Conservation (phyloP, 1,140 invertebrate genomes). For the Diorhabda sublineata region DNA sequence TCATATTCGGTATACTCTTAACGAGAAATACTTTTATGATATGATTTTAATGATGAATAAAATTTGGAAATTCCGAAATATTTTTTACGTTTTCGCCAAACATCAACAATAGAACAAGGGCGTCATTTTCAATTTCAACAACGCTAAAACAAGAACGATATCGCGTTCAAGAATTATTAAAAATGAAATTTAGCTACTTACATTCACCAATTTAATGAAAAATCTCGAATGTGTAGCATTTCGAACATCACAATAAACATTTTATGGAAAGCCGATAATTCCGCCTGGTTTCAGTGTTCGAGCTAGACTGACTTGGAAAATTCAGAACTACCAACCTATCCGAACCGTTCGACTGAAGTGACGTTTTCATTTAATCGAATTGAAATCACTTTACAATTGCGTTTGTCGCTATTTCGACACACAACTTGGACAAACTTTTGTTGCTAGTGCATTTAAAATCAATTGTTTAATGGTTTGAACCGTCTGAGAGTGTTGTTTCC, state of each 20-base stretch:
- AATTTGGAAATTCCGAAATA: too few relatives aligned
- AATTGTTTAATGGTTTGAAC: conserved; percentile 8
- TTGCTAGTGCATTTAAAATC: conserved; percentile 13
- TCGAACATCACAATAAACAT: conserved; percentile 18
- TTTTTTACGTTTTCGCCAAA: too few relatives aligned
- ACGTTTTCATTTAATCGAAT: conserved; percentile 18
- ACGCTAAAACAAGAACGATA: neutral
- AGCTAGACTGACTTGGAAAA: conserved; percentile 18
- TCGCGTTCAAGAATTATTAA: neutral
- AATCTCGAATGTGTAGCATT: conserved; percentile 21
- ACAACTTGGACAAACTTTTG: conserved; percentile 7
- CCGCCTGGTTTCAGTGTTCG: conserved; percentile 8
- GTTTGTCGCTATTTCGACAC: conserved; percentile 15
- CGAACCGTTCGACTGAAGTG: neutral
- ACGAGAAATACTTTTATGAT: too few relatives aligned
- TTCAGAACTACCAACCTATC: conserved; percentile 5
- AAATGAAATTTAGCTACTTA: conserved; percentile 3
- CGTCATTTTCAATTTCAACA: neutral
- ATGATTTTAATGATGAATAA: too few relatives aligned
- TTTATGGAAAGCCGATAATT: conserved; percentile 5
- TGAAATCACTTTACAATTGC: conserved; percentile 11
- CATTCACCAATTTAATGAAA: conserved; percentile 28
- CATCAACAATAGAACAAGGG: neutral
- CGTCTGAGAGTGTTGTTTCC: neutral
- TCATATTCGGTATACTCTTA: too few relatives aligned